Evolutionary conservation across 2,888 invertebrate genomes (phyloP).

Genomic region (Danaus chrysippus): DNA sequence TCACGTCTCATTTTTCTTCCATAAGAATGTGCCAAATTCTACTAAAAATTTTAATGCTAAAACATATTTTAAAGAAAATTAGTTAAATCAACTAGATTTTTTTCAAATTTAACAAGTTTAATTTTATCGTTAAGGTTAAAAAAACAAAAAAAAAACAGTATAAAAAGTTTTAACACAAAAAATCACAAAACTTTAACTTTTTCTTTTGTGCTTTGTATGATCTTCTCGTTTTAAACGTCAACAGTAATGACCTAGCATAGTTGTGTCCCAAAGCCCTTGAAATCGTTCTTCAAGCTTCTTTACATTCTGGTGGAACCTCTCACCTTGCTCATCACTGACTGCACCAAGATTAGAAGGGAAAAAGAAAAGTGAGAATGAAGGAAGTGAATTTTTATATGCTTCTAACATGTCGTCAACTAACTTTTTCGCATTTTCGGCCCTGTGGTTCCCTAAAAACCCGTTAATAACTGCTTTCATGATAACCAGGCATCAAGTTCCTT

Average conservation of each 20-base stretch:
- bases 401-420: slow-evolving; percentile 1
- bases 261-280: neutral
- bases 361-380: slow-evolving; percentile 8
- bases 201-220: no score
- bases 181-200: no score
- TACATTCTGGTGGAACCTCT: slow-evolving; percentile 9
- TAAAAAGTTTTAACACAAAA: no score
- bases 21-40: no score
- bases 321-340: slow-evolving; percentile 1
- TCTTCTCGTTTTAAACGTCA: no score
- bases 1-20: no score
- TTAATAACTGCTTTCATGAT: neutral
- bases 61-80: no score
- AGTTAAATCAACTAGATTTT: no score
- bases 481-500: neutral
- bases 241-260: slow-evolving; percentile 3
- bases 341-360: neutral
- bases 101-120: no score
- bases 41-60: no score
- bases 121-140: no score
- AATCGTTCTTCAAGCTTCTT: slow-evolving; percentile 7
- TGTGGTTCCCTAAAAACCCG: neutral
- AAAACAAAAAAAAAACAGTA: no score
- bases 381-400: slow-evolving; percentile 4
- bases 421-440: slow-evolving; percentile 5